A percentile compares a stretch with the other conserved stretches of the same genome.
These are phyloP conservation scores for Sphyrna mokarran DNA, from an alignment of 2,113 vertebrate species.

Conservation along the genomic window DNA sequence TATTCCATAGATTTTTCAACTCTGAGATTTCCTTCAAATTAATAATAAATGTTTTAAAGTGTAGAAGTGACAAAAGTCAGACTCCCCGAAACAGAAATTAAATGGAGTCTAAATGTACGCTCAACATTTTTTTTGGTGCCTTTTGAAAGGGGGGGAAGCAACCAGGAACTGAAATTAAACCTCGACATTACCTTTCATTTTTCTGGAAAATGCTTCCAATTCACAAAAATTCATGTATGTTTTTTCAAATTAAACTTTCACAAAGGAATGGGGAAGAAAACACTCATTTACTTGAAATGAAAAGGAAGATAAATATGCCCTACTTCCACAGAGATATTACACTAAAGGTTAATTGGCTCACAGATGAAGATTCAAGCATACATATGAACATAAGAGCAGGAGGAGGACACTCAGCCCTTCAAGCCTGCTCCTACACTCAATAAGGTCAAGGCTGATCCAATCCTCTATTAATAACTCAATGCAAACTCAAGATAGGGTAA, in stretches of 20 bases:
- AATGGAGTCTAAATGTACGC: background rate
- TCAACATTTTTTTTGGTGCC: background rate
- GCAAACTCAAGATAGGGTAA: no score
- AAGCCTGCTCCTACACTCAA: no score
- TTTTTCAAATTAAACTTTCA: background rate
- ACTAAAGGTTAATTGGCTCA: background rate
- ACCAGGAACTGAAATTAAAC: background rate
- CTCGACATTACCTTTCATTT: background rate
- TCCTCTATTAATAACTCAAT: no score
- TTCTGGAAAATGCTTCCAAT: background rate
- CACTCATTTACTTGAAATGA: background rate
- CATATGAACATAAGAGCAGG: no score
- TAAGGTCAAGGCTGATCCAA: no score
- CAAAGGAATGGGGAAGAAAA: background rate
- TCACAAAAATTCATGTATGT: background rate
- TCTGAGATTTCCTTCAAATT: background rate
- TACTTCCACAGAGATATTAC: background rate
- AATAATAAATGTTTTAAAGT: background rate
- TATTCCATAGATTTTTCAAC: no score
- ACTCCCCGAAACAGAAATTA: background rate
- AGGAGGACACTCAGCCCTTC: no score
- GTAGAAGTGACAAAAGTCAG: background rate
- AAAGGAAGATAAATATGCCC: background rate
- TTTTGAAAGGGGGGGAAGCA: background rate
- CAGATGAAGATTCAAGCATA: background rate